Evolutionary conservation across 1,140 invertebrate species (phyloP).

Genomic region (Parasteatoda tepidariorum): DNA sequence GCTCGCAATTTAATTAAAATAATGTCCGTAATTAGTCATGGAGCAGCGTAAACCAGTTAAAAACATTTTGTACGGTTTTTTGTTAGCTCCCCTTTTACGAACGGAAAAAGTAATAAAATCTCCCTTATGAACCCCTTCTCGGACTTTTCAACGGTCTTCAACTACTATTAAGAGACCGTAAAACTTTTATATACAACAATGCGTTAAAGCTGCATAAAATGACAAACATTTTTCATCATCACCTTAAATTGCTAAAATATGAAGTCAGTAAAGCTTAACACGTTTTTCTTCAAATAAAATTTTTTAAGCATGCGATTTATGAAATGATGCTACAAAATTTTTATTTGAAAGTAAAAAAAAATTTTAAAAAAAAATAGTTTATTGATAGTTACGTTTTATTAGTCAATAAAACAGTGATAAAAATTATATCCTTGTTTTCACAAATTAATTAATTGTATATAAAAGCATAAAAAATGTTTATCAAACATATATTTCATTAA

Average conservation of each 20-base stretch:
- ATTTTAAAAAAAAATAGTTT: too few species aligned
- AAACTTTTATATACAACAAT: constrained; percentile 42
- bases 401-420: too few species aligned
- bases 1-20: too few species aligned
- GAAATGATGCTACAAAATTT: too few species aligned
- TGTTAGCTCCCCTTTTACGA: constrained; percentile 7
- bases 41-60: neutral
- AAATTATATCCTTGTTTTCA: too few species aligned
- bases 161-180: constrained; percentile 50
- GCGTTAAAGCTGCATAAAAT: constrained; percentile 49
- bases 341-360: too few species aligned
- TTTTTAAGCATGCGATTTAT: too few species aligned
- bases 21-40: neutral
- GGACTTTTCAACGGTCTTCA: constrained; percentile 40
- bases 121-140: constrained; percentile 33
- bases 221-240: constrained; percentile 6
- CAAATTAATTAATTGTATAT: too few species aligned
- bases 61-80: neutral
- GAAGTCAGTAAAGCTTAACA: neutral
- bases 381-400: too few species aligned
- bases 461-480: too few species aligned
- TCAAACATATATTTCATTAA: too few species aligned
- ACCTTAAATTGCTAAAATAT: constrained; percentile 22
- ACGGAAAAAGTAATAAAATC: constrained; percentile 34
- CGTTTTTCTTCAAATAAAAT: too few species aligned